Evolutionary conservation across 2,888 invertebrate species (phyloP).

Genomic region (Pardosa pseudoannulata): DNA sequence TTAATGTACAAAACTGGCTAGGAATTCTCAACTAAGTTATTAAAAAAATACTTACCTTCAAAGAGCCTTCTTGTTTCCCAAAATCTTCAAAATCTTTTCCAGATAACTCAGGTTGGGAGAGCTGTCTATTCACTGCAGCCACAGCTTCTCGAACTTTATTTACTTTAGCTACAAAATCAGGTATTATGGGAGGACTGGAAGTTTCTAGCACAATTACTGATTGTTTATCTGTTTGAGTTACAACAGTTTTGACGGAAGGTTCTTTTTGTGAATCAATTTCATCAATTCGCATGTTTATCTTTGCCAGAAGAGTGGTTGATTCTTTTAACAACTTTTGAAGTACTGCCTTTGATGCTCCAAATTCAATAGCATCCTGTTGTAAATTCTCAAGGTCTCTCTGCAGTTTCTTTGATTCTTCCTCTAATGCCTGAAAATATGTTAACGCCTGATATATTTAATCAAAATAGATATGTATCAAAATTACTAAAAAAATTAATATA

Average conservation of each 20-base stretch:
- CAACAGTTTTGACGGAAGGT: constrained; percentile 42
- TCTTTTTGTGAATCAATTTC: constrained; percentile 41
- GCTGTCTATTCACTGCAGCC: constrained; percentile 79
- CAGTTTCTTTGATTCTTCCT: constrained; percentile 83
- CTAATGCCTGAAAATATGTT: constrained; percentile 78
- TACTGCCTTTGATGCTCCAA: constrained; percentile 49
- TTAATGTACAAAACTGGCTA: too few species aligned
- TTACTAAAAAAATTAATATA: neutral
- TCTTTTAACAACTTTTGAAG: constrained; percentile 50
- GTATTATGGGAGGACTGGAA: constrained; percentile 68
- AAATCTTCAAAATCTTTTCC: constrained; percentile 83
- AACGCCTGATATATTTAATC: neutral
- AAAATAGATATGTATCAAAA: too few species aligned
- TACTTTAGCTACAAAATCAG: constrained; percentile 80
- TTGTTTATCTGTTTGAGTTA: constrained; percentile 68
- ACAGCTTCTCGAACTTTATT: constrained; percentile 81
- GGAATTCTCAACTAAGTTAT: too few species aligned
- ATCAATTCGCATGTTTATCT: constrained; percentile 78
- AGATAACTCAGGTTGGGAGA: constrained; percentile 81
- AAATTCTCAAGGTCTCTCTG: constrained; percentile 76
- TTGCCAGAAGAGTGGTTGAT: constrained; percentile 77
- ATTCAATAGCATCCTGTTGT: constrained; percentile 55
- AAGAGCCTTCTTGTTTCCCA: constrained; percentile 82
- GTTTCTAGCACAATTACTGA: constrained; percentile 42
- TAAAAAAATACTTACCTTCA: constrained; percentile 78